Conservation (phyloP, 2,888 invertebrate genomes). For the Malthinus seriepunctatus region DNA sequence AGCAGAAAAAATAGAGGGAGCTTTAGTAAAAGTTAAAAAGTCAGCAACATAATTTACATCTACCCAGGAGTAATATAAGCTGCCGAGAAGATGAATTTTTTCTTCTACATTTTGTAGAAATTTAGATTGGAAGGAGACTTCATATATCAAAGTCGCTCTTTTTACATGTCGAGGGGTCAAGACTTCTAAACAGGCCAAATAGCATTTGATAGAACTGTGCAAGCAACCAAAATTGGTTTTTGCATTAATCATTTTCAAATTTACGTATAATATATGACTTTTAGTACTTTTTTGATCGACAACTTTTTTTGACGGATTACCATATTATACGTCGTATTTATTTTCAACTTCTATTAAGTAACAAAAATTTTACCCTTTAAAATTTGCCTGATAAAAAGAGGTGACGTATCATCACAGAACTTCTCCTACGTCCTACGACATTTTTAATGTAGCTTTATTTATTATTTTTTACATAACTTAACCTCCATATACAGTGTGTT, state of each 20-base stretch:
- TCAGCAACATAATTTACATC: conserved; percentile 22
- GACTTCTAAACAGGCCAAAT: conserved; percentile 16
- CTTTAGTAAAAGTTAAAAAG: conserved; percentile 2
- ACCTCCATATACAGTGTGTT: too few relatives aligned
- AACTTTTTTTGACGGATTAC: too few relatives aligned
- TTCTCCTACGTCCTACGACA: too few relatives aligned
- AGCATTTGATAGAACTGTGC: conserved; percentile 12
- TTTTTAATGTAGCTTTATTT: too few relatives aligned
- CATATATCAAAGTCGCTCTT: conserved; percentile 26
- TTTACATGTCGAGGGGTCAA: conserved; percentile 15
- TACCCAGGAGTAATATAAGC: conserved; percentile 23
- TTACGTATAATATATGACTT: too few relatives aligned
- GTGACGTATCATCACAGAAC: too few relatives aligned
- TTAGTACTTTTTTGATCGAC: too few relatives aligned
- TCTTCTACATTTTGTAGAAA: conserved; percentile 16
- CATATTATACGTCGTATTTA: not conserved
- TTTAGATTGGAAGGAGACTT: conserved; percentile 23
- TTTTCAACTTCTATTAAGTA: not conserved
- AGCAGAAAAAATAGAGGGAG: not conserved
- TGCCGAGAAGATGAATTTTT: conserved; percentile 20
- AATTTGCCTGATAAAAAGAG: too few relatives aligned
- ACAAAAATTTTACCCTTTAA: not conserved
- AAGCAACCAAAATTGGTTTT: conserved; percentile 11
- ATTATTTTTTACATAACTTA: too few relatives aligned
- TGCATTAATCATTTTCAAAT: conserved; percentile 3